These are phyloP conservation scores for Stichodactyla mertensii DNA, from an alignment of 64 coral and sea anemone species.

Conservation along the genomic window DNA sequence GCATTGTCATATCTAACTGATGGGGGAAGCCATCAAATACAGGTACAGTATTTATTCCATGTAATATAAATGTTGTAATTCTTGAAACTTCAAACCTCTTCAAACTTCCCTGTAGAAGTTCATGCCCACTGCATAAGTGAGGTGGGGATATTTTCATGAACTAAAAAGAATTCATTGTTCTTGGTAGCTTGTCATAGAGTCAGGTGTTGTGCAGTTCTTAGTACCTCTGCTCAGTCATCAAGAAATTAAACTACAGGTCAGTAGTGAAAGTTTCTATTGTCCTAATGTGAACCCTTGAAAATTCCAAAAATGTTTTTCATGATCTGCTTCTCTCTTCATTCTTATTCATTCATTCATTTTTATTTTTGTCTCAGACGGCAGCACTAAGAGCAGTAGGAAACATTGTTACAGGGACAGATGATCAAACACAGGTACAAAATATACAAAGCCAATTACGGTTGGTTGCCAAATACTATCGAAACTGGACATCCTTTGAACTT, in stretches of 20 bases:
- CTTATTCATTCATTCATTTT: neutral
- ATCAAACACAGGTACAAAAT: slow-evolving; percentile 85
- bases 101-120: neutral
- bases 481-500: too few relatives aligned
- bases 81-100: neutral
- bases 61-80: neutral
- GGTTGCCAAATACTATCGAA: too few relatives aligned
- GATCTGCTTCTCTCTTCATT: neutral
- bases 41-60: slow-evolving; percentile 66
- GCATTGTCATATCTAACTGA: slow-evolving; percentile 95
- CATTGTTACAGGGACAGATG: slow-evolving; percentile 97
- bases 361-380: slow-evolving; percentile 51
- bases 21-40: slow-evolving; percentile 96
- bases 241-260: slow-evolving; percentile 93
- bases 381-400: slow-evolving; percentile 97
- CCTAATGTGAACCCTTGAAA: neutral
- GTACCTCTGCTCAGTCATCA: slow-evolving; percentile 80
- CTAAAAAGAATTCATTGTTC: neutral
- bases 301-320: too few relatives aligned
- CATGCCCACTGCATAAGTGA: neutral
- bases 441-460: neutral
- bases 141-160: neutral
- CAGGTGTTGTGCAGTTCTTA: slow-evolving; percentile 82
- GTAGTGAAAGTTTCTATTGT: neutral
- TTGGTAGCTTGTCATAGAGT: slow-evolving; percentile 91